Evolutionary conservation across 2,888 invertebrate genomes (phyloP).

Genomic region (Chalcosyrphus nemorum): DNA sequence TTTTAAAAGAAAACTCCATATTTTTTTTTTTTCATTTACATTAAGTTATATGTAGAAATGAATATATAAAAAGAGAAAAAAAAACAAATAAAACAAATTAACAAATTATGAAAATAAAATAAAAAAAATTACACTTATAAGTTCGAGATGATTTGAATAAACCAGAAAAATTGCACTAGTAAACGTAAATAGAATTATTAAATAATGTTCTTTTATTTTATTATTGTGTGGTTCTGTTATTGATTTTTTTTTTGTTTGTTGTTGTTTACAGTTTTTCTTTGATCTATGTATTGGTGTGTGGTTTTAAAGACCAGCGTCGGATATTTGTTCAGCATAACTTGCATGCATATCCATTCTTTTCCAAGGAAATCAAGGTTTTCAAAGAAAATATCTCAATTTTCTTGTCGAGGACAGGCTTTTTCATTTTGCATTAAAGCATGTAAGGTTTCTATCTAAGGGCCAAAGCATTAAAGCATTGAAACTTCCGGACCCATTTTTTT

Average conservation of each 20-base stretch:
- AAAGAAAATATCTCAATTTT: too few species aligned
- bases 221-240: background rate
- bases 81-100: conserved; percentile 56
- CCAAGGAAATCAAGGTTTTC: too few species aligned
- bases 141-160: conserved; percentile 69
- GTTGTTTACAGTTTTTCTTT: background rate
- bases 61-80: conserved; percentile 60
- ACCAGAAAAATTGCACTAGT: conserved; percentile 64
- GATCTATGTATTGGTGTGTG: background rate
- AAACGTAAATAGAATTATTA: conserved; percentile 60
- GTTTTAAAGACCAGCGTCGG: background rate
- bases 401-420: too few species aligned
- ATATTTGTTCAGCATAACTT: too few species aligned
- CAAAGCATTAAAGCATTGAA: too few species aligned
- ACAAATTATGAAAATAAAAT: conserved; percentile 38
- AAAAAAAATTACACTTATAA: conserved; percentile 54
- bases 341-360: too few species aligned
- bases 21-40: conserved; percentile 54
- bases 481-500: too few species aligned
- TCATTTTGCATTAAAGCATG: too few species aligned
- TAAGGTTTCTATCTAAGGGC: too few species aligned
- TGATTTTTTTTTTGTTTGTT: background rate
- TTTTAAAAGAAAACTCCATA: background rate
- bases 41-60: conserved; percentile 63
- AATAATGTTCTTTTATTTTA: conserved; percentile 32